Evolutionary conservation across 1,140 invertebrate genomes (phyloP), one percentile per base, ranked within the genome.

Genomic region (Dinoponera quadriceps): DNA sequence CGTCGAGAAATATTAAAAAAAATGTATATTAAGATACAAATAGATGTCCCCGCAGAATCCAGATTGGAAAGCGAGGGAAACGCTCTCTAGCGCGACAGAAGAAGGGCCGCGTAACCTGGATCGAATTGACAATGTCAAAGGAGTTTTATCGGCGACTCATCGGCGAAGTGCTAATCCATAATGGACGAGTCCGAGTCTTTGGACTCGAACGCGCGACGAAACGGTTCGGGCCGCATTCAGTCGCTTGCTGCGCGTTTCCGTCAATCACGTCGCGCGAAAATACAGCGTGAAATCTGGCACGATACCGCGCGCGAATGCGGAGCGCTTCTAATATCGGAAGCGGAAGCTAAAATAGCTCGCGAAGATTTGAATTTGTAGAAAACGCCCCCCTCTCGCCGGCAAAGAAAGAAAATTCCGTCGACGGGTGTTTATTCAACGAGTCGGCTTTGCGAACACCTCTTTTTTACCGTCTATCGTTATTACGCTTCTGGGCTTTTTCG

Each of bases 111-210:
- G 22, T 29, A 22, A 69, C 54, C n/a, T 57, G 14, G 54, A 29
- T 22, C 16, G 33, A 57, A 71, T 80, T 48, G 65, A 60, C 51
- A 71, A 9, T 20, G 69, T 74, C 38, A 82, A 82, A 82, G n/a
- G 78, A 62, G 49, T 44, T 66, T 63, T 72, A 82, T 60, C 69
- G 22, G 27, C 55, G 57, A 25, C 44, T 80, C 81, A 83, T 83
- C 81, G 73, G 74, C 81, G 33, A 48, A 82, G 77, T 82, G 71
- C 83, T 55, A 82, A 85, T 87, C 62, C 55, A 83, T 87, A 85
- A 87, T 87, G 84, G 63, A 73, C 65, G 55, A 62, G 62, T 54
- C 22, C 49, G 66, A 38, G 60, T 77, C 60, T 83, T 62, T 48
- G 72, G 65, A 22, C 38, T 63, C 25, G 55, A 44, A 11, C 55